Evolutionary conservation across 2,888 invertebrate genomes (phyloP), one percentile per base, ranked within the genome.

Genomic region (Thecocarcelia acutangulata): DNA sequence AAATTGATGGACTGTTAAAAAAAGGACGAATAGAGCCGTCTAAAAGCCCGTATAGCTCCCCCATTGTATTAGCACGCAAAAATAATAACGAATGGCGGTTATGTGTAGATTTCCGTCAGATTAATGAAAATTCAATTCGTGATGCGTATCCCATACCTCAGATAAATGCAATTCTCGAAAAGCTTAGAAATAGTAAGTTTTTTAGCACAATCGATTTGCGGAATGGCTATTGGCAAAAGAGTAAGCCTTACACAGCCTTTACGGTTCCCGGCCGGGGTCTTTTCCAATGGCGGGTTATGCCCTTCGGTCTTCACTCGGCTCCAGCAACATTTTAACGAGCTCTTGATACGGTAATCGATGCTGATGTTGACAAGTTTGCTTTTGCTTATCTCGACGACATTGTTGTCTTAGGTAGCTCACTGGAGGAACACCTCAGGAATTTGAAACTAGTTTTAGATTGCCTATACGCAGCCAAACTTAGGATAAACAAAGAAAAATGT

Each of bases 401-500:
- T n/a, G n/a, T n/a, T n/a, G 75, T 76, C 1, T 40, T 63, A 3
- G 75, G 70, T 0, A 54, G 17, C 6, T 54, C 66, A 0, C 13
- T 80, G 8, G 75, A 70, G 9, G 74, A 74, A 11, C 80, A 74
- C n/a, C 19, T 69, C 5, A 5, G 1, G 33, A 64, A 46, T 15
- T 54, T 80, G 0, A 68, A 54, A 69, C 54, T 13, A 4, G 73
- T 79, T 11, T 66, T 73, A n/a, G 28, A 61, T 17, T 48, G 75
- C 2, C 28, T 80, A 11, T 19, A 54, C 1, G n/a, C 61, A 3
- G 63, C 72, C 1, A 81, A 81, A 0, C 50, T 81, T 1, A 15
- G 50, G 0, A 58, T 80, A 3, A 80, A 80, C 48, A 19, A 21
- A 0, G 74, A 74, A 3, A 78, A 77, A 17, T 77, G 77, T 19